Evolutionary conservation across 2,888 invertebrate genomes (phyloP).

Genomic region (Myopa testacea): DNA sequence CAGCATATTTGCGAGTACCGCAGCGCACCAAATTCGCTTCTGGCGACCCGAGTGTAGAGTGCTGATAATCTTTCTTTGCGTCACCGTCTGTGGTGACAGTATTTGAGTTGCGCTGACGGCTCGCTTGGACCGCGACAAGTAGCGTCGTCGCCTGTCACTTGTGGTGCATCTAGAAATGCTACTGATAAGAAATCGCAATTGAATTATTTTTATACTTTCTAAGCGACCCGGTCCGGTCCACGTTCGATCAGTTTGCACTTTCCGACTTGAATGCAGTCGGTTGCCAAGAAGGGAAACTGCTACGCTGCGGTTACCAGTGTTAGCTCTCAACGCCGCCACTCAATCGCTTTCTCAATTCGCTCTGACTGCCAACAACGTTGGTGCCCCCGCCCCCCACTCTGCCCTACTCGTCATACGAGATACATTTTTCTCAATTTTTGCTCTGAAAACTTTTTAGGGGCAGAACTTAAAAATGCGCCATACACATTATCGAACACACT

Average conservation of each 20-base stretch:
- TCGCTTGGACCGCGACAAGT: not conserved
- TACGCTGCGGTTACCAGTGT: not conserved
- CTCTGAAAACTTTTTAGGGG: too few species aligned
- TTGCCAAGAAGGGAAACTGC: not conserved
- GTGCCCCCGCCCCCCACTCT: too few species aligned
- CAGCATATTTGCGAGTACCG: not conserved
- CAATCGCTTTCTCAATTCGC: not conserved
- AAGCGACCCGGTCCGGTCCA: not conserved
- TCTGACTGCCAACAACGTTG: not conserved
- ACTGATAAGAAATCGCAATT: not conserved
- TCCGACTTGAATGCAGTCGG: constrained; percentile 30
- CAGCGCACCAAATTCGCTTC: not conserved
- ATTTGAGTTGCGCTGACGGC: not conserved
- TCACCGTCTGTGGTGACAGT: not conserved
- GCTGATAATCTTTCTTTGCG: not conserved
- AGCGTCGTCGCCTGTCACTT: too few species aligned
- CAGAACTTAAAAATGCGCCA: too few species aligned
- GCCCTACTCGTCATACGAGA: too few species aligned
- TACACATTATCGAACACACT: too few species aligned
- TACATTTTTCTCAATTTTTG: too few species aligned
- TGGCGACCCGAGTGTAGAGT: not conserved
- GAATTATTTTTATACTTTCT: not conserved
- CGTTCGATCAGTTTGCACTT: constrained; percentile 35
- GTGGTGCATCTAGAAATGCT: too few species aligned
- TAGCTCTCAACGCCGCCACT: not conserved